phyloP scores from a whole-genome alignment of 2,797 vertebrate genomes.

The Hippocampus kuda region DNA sequence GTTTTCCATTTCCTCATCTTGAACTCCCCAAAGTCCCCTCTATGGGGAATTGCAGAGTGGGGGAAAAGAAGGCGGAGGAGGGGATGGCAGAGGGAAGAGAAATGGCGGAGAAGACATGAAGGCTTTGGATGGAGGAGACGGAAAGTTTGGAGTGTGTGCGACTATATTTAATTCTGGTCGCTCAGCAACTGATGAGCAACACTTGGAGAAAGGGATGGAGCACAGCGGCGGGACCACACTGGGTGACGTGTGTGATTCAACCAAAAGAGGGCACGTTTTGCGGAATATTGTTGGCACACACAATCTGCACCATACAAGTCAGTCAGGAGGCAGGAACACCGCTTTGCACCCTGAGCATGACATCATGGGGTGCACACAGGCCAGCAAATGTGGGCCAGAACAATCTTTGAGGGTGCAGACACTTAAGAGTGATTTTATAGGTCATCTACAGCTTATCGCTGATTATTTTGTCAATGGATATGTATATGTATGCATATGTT shows the following conservation, averaged over 20 bases:
- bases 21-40: constrained; percentile 58
- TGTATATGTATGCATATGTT: too few species aligned
- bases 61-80: constrained; percentile 22
- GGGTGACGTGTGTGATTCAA: constrained; percentile 39
- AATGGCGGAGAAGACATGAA: constrained; percentile 33
- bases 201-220: constrained; percentile 45
- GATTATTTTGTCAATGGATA: too few species aligned
- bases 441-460: too few species aligned
- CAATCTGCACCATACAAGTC: constrained; percentile 8
- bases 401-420: constrained; percentile 1
- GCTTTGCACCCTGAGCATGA: constrained; percentile 27
- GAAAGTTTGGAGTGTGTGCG: constrained; percentile 67
- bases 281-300: constrained; percentile 13
- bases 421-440: constrained; percentile 11
- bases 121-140: constrained; percentile 63
- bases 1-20: constrained; percentile 72
- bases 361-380: constrained; percentile 13
- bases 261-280: constrained; percentile 16
- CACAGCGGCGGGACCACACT: constrained; percentile 49
- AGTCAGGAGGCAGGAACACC: constrained; percentile 16
- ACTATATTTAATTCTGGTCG: constrained; percentile 75
- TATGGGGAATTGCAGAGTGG: constrained; percentile 51
- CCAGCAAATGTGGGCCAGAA: constrained; percentile 8
- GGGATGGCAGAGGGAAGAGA: constrained; percentile 16
- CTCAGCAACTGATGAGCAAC: constrained; percentile 64